Conservation (phyloP, 2,797 vertebrate species). For the Takifugu rubripes region DNA sequence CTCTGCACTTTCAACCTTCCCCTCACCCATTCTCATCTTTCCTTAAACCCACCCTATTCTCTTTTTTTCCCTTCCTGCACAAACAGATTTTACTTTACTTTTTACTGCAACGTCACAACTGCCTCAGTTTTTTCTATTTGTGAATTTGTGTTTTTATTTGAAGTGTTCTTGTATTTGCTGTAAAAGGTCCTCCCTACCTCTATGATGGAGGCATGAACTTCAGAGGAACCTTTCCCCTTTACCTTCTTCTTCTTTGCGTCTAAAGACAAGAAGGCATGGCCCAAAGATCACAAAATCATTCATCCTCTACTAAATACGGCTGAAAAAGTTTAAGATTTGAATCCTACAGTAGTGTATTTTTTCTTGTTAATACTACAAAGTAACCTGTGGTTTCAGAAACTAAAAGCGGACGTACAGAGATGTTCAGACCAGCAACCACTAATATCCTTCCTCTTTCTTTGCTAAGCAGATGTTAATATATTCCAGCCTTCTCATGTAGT, state of each 20-base stretch:
- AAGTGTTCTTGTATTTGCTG: background rate
- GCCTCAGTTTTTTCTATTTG: background rate
- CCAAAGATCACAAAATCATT: slow-evolving; percentile 8
- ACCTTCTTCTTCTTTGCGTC: slow-evolving; percentile 1
- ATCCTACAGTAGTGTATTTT: no score
- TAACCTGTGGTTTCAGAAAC: no score
- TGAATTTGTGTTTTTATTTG: background rate
- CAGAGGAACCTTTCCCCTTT: slow-evolving; percentile 17
- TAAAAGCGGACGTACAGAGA: background rate
- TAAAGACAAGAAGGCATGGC: slow-evolving; percentile 6
- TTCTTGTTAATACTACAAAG: no score
- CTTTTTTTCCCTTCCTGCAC: background rate
- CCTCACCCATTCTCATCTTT: slow-evolving; percentile 30
- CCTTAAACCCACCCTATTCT: slow-evolving; percentile 9
- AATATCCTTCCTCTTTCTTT: slow-evolving; percentile 31
- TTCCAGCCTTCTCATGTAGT: slow-evolving; percentile 32
- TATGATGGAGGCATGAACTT: slow-evolving; percentile 13
- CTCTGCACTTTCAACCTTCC: slow-evolving; percentile 35
- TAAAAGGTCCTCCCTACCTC: background rate
- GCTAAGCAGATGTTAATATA: slow-evolving; percentile 59
- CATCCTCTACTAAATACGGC: background rate
- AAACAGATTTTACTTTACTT: no score
- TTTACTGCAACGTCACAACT: background rate
- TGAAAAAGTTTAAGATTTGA: no score
- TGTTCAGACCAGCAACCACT: slow-evolving; percentile 16